These are phyloP conservation scores for Platyrinchus mystaceus DNA, from an alignment of 2,797 vertebrate species.

Conservation along the genomic window DNA sequence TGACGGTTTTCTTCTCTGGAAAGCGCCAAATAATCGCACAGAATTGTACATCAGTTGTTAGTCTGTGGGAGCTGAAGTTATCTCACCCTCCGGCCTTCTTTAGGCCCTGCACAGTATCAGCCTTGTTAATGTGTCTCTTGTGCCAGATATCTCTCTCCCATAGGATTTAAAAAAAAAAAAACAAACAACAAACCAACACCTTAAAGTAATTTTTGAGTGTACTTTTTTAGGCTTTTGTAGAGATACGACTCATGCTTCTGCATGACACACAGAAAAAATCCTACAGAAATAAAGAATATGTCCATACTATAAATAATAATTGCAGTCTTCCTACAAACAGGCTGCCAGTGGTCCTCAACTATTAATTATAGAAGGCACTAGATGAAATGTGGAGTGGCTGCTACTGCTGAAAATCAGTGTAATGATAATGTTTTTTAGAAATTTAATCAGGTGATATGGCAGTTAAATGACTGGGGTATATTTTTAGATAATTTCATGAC, in stretches of 20 bases:
- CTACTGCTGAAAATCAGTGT: background rate
- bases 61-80: background rate
- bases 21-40: background rate
- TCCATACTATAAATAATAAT: background rate
- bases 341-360: background rate
- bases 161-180: background rate
- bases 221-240: background rate
- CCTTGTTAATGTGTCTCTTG: background rate
- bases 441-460: background rate
- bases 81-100: background rate
- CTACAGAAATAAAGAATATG: background rate
- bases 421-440: background rate
- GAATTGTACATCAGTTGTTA: background rate
- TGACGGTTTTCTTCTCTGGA: background rate
- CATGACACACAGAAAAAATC: background rate
- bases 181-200: background rate
- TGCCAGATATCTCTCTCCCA: background rate
- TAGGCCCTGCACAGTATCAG: background rate
- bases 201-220: background rate
- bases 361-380: background rate
- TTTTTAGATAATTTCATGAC: background rate
- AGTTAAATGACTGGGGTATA: background rate
- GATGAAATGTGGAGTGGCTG: background rate
- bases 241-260: accelerated
- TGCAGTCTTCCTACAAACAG: background rate